These are phyloP conservation scores for Dasyprocta punctata DNA, from an alignment of 2,113 vertebrate genomes.

Conservation along the genomic window DNA sequence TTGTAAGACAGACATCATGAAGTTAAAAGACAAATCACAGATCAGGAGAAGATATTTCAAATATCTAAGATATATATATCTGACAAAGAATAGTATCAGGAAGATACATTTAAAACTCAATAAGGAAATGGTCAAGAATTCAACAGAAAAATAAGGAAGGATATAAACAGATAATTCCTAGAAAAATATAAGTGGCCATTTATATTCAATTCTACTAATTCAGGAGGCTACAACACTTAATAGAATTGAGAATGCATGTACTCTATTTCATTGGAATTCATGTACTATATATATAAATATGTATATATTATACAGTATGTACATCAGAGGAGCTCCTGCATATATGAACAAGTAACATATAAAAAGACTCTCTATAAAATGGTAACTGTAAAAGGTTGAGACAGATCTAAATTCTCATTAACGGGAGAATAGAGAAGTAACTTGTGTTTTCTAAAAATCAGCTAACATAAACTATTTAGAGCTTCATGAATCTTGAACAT, in stretches of 20 bases:
- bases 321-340: background rate
- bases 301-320: background rate
- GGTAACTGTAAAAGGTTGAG: background rate
- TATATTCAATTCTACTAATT: background rate
- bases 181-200: conserved; percentile 21
- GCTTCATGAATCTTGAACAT: background rate
- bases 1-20: background rate
- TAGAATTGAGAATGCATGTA: background rate
- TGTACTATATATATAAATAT: background rate
- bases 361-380: conserved; percentile 8
- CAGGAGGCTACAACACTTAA: background rate
- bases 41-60: conserved; percentile 26
- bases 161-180: background rate
- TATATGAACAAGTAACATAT: background rate
- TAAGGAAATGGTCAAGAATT: conserved; percentile 29
- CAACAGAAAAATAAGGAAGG: background rate
- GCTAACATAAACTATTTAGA: conserved; percentile 23
- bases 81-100: conserved; percentile 7
- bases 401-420: conserved; percentile 23
- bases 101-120: background rate
- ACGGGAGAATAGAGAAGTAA: background rate
- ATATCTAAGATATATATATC: background rate
- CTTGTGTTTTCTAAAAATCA: conserved; percentile 41
- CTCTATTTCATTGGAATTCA: background rate
- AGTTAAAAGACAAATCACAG: conserved; percentile 41